Evolutionary conservation across 2,113 vertebrate species (phyloP).

Genomic region (Barbus barbus): DNA sequence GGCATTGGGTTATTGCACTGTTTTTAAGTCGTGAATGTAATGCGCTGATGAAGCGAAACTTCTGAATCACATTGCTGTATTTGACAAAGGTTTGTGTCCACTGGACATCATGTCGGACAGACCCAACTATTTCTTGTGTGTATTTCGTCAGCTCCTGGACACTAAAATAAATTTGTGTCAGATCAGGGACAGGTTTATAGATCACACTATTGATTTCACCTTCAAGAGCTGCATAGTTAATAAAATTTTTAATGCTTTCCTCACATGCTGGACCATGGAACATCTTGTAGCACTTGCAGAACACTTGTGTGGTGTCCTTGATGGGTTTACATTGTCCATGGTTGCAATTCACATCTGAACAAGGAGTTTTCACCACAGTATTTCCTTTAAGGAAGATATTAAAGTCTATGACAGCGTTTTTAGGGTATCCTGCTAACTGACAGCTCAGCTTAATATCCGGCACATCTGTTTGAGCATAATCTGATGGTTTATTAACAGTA

Average conservation of each 20-base stretch:
- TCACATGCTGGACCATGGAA: neutral
- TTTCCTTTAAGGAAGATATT: neutral
- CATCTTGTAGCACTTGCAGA: conserved; percentile 15
- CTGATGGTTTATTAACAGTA: neutral
- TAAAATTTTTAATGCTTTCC: no score
- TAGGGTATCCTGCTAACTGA: neutral
- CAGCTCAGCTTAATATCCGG: neutral
- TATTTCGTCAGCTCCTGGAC: neutral
- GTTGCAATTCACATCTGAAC: neutral
- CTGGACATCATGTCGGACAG: neutral
- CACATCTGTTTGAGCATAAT: neutral
- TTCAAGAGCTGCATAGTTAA: neutral
- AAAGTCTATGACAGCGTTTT: neutral
- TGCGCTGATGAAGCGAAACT: neutral
- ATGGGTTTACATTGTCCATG: conserved; percentile 28
- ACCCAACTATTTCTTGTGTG: neutral
- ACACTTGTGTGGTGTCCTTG: neutral
- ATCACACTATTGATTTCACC: neutral
- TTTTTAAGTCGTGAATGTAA: neutral
- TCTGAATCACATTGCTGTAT: neutral
- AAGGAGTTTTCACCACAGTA: neutral
- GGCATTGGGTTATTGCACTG: neutral
- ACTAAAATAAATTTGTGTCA: neutral
- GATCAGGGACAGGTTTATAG: neutral
- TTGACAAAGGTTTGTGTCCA: neutral